Evolutionary conservation across 2,113 vertebrate species (phyloP), one percentile per base, ranked within the genome.

Genomic region (Sinocyclocheilus rhinocerous): DNA sequence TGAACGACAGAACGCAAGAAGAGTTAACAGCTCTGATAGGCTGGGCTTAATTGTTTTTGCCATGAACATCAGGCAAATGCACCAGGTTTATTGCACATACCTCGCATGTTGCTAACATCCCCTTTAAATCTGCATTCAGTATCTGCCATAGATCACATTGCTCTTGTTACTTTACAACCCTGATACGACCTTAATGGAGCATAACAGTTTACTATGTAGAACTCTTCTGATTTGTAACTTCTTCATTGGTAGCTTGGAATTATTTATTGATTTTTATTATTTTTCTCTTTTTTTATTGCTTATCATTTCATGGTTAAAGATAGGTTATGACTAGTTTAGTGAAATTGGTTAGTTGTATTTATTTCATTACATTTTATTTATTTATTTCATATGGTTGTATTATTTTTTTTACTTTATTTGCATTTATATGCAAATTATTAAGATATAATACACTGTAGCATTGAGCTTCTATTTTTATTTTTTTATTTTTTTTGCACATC

Each of bases 21-120:
- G 84, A 85, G 86, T 86, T 82, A 85, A 84, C 79, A 83, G 59
- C 77, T 78, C 72, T 78, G 81, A 76, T 73, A 70, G 82, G 65
- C 77, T 76, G 61, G 26, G 70, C 84, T 88, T 90, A 89, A 89
- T 90, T 89, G 88, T 90, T 90, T 73, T 86, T 86, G 84, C 77
- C 42, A 75, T 85, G 77, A 90, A 81, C 86, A 89, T 84, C 59
- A 90, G 67, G 81, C 82, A 87, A 88, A 90, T 87, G 88, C 83
- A 84, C 85, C 73, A 81, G 75, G 80, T 86, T 89, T 84, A 85
- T 89, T 83, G 77, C 85, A 36, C 57, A 57, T 72, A 33, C 52
- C 67, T 84, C 29, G 20, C 0, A 73, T 73, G 72, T 76, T 81
- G 65, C 63, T 81, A 83, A 79, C 22, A 73, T 48, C 81, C 59